Conservation (phyloP, 2,888 invertebrate species). For the Ferdinandea cuprea region DNA sequence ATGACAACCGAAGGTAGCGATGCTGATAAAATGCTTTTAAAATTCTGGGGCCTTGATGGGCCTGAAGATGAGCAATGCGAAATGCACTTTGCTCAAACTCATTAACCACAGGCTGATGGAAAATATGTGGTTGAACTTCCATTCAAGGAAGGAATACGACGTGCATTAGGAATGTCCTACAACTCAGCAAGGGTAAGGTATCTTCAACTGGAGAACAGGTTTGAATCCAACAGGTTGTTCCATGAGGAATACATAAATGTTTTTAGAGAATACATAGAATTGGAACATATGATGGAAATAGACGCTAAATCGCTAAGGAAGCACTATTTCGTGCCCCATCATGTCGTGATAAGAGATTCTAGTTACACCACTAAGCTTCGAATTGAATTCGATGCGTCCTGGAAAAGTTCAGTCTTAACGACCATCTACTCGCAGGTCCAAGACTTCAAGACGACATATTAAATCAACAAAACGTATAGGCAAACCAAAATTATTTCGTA, state of each 20-base stretch:
- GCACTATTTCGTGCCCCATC: constrained; percentile 2
- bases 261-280: constrained; percentile 42
- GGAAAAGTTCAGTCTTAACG: constrained; percentile 44
- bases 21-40: neutral
- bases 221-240: constrained; percentile 7
- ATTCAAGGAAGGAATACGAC: neutral
- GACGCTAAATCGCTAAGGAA: neutral
- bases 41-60: neutral
- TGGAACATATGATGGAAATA: neutral
- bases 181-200: constrained; percentile 31
- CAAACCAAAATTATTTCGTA: neutral
- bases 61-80: constrained; percentile 6
- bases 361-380: constrained; percentile 30
- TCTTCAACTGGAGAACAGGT: constrained; percentile 24
- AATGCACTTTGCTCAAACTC: constrained; percentile 3
- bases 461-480: too few relatives aligned
- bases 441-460: too few relatives aligned
- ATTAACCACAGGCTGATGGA: neutral
- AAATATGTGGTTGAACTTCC: neutral
- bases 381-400: too few relatives aligned
- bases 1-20: neutral
- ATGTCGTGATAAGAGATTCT: constrained; percentile 47
- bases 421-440: too few relatives aligned
- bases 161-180: constrained; percentile 21
- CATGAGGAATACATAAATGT: constrained; percentile 21